Evolutionary conservation across 2,797 vertebrate species (phyloP).

Genomic region (Margarornis squamiger): DNA sequence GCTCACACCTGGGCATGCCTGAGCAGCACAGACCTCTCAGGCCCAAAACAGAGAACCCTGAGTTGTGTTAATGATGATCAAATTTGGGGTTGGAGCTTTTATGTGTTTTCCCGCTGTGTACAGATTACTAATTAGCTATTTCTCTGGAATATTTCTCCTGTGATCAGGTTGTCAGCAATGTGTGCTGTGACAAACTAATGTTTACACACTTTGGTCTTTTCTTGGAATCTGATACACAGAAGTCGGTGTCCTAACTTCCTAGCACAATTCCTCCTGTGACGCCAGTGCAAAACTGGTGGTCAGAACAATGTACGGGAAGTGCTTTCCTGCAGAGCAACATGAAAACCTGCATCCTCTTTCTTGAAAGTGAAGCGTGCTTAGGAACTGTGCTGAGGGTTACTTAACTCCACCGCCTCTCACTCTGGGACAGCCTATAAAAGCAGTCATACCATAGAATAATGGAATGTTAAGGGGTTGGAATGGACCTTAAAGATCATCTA

Average conservation of each 20-base stretch:
- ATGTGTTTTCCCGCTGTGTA: background rate
- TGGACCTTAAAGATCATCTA: background rate
- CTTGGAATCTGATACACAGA: background rate
- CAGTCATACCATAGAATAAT: background rate
- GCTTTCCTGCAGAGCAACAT: background rate
- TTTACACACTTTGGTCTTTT: background rate
- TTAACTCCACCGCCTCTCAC: rapidly evolving
- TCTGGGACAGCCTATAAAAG: background rate
- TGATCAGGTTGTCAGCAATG: background rate
- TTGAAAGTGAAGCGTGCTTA: background rate
- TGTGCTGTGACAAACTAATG: background rate
- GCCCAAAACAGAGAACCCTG: background rate
- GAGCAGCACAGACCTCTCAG: background rate
- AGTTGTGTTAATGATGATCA: background rate
- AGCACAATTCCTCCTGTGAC: background rate
- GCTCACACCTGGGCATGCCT: background rate
- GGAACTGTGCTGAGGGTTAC: background rate
- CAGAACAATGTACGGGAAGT: background rate
- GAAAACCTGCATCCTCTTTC: slow-evolving; percentile 30
- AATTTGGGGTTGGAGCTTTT: rapidly evolving
- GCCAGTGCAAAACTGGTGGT: rapidly evolving
- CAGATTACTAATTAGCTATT: background rate
- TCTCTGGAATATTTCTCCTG: background rate
- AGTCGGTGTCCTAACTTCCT: background rate
- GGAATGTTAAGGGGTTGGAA: background rate